A percentile compares a stretch with the other conserved stretches of the same genome.
These are phyloP conservation scores for Plutomurus gul DNA, from an alignment of 1,140 invertebrate genomes.

Conservation along the genomic window DNA sequence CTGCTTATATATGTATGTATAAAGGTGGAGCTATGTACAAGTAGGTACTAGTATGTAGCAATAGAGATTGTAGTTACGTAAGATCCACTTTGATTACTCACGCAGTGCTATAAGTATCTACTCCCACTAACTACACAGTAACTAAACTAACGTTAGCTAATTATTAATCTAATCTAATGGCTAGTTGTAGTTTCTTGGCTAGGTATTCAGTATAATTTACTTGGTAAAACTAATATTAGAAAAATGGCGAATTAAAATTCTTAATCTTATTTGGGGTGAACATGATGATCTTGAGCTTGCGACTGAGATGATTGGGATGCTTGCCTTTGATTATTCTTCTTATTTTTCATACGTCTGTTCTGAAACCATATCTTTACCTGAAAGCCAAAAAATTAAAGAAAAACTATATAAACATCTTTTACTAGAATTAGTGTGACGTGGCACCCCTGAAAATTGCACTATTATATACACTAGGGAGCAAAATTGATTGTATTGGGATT, in stretches of 20 bases:
- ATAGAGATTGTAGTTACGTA: background rate
- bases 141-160: background rate
- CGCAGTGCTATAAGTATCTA: too few relatives aligned
- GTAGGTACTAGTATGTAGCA: too few relatives aligned
- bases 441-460: background rate
- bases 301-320: conserved; percentile 68
- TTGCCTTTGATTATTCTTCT: conserved; percentile 92
- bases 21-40: too few relatives aligned
- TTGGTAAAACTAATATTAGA: conserved; percentile 35
- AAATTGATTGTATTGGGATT: too few relatives aligned
- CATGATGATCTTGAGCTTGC: conserved; percentile 70
- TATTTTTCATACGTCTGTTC: conserved; percentile 99
- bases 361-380: conserved; percentile 89
- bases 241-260: conserved; percentile 32
- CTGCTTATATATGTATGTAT: too few relatives aligned
- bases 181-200: conserved; percentile 21
- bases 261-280: conserved; percentile 50
- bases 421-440: background rate
- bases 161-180: conserved; percentile 5
- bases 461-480: too few relatives aligned
- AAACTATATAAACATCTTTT: background rate
- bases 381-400: background rate
- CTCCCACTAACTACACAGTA: background rate
- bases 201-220: conserved; percentile 22
- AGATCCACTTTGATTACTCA: background rate